Evolutionary conservation across 2,888 invertebrate species (phyloP).

Genomic region (Lydus trimaculatus): DNA sequence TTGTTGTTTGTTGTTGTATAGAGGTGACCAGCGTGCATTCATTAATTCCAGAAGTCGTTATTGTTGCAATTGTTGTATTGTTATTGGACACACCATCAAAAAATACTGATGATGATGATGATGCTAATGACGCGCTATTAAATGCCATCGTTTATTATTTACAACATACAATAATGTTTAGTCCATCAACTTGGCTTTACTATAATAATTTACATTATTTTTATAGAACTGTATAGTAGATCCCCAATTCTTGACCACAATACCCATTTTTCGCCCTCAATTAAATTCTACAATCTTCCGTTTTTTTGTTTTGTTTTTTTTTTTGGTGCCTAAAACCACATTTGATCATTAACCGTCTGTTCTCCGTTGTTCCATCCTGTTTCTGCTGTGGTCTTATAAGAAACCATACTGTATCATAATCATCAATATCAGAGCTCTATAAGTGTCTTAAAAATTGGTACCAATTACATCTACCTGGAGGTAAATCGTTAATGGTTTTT

Average conservation of each 20-base stretch:
- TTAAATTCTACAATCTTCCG: slow-evolving; percentile 12
- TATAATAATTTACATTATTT: no score
- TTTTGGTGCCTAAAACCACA: background rate
- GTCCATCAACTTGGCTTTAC: no score
- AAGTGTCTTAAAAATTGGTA: slow-evolving; percentile 26
- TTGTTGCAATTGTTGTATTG: background rate
- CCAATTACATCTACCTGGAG: slow-evolving; percentile 29
- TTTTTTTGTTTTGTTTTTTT: slow-evolving; percentile 12
- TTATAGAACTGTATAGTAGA: background rate
- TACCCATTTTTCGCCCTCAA: slow-evolving; percentile 12
- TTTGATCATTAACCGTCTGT: slow-evolving; percentile 3
- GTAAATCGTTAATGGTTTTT: slow-evolving; percentile 26
- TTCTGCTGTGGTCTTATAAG: background rate
- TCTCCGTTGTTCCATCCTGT: background rate
- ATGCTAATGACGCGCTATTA: background rate
- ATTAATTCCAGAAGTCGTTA: background rate
- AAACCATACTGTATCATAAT: slow-evolving; percentile 1
- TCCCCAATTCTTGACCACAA: background rate
- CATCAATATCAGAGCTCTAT: slow-evolving; percentile 12
- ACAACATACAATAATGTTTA: no score
- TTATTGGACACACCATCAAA: background rate
- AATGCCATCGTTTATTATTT: no score
- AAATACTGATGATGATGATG: background rate
- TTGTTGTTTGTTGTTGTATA: background rate
- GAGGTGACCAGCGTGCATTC: background rate